Evolutionary conservation across 2,888 invertebrate genomes (phyloP).

Genomic region (Phyto melanocephala): DNA sequence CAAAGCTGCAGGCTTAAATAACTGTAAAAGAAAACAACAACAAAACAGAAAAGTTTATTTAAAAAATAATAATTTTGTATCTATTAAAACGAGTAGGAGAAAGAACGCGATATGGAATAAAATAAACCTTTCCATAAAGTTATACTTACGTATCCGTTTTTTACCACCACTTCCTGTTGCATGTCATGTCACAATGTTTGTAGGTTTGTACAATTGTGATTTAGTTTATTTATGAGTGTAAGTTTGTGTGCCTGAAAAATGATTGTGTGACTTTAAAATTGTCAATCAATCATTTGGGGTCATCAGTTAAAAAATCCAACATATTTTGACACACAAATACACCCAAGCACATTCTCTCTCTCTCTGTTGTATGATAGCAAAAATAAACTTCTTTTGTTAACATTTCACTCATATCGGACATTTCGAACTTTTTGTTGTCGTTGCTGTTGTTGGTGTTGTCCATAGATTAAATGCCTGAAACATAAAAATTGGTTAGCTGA

Average conservation of each 20-base stretch:
- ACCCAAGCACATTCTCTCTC: not conserved
- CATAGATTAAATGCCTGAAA: constrained; percentile 46
- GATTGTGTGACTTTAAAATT: constrained; percentile 60
- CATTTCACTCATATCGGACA: constrained; percentile 28
- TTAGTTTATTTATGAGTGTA: not conserved
- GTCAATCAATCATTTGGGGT: constrained; percentile 66
- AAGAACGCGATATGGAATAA: not conserved
- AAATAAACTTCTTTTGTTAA: constrained; percentile 38
- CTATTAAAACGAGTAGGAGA: not conserved
- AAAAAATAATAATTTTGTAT: constrained; percentile 14
- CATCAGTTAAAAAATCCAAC: constrained; percentile 55
- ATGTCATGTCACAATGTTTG: constrained; percentile 39
- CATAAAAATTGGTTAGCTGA: constrained; percentile 54
- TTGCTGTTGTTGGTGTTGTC: not conserved
- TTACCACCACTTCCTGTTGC: constrained; percentile 58
- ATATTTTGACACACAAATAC: not conserved
- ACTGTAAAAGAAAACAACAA: not conserved
- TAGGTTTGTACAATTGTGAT: not conserved
- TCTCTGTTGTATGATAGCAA: not conserved
- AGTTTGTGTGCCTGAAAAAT: constrained; percentile 28
- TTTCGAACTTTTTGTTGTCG: constrained; percentile 6
- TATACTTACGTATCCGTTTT: constrained; percentile 52
- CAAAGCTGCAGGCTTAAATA: constrained; percentile 50
- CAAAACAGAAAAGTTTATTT: constrained; percentile 10
- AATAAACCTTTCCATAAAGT: constrained; percentile 42